Conservation (phyloP, 2,113 vertebrate species). For the Saiga tatarica region DNA sequence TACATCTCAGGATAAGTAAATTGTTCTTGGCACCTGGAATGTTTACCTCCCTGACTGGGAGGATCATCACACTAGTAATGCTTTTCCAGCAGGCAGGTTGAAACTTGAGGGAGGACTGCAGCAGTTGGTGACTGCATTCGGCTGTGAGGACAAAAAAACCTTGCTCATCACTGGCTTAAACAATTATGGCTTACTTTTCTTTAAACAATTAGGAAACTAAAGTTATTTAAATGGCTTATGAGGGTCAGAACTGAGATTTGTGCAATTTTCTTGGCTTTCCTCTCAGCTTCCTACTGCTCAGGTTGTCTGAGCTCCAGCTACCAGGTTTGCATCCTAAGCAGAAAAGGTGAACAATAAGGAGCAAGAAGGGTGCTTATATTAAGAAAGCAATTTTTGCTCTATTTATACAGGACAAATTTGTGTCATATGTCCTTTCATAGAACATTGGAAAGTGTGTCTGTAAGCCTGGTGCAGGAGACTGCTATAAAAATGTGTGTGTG, state of each 20-base stretch:
- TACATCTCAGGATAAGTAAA: constrained; percentile 47
- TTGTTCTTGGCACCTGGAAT: constrained; percentile 64
- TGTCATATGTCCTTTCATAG: neutral
- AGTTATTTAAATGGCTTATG: neutral
- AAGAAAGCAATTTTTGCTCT: neutral
- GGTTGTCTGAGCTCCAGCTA: neutral
- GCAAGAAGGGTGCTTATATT: neutral
- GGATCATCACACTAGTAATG: constrained; percentile 20
- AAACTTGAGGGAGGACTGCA: neutral
- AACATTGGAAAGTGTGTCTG: neutral
- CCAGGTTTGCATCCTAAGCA: neutral
- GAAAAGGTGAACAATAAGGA: neutral
- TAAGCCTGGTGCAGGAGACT: neutral
- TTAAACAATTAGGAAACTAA: constrained; percentile 33
- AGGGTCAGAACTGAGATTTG: neutral
- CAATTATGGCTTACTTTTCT: constrained; percentile 39
- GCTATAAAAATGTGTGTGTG: neutral
- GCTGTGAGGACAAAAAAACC: neutral
- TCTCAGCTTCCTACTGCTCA: neutral
- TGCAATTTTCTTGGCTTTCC: neutral
- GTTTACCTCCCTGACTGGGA: constrained; percentile 62
- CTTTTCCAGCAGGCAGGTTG: constrained; percentile 41
- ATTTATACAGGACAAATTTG: neutral
- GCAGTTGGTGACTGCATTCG: constrained; percentile 19
- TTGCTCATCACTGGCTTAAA: constrained; percentile 31